phyloP scores from a whole-genome alignment of 2,888 invertebrate genomes.

The Clitarchus hookeri region DNA sequence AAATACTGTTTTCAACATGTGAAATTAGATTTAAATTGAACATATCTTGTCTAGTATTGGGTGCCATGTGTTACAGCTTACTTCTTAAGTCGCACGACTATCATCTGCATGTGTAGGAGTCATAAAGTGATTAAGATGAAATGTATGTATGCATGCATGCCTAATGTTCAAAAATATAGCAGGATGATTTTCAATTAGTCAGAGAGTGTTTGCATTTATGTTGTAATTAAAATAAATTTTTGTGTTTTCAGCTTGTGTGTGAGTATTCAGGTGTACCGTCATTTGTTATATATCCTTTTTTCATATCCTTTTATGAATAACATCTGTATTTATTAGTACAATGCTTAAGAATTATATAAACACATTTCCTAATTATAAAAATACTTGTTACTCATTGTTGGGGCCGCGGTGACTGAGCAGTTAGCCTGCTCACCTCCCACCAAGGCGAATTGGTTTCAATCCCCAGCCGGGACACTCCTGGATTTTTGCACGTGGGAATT shows the following conservation, averaged over 20 bases:
- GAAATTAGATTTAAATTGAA: too few species aligned
- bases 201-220: neutral
- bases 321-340: neutral
- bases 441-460: too few species aligned
- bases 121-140: neutral
- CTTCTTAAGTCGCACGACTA: too few species aligned
- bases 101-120: neutral
- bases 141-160: neutral
- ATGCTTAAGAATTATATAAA: neutral
- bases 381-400: too few species aligned
- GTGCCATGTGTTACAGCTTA: too few species aligned
- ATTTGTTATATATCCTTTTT: neutral
- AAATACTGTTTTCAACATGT: too few species aligned
- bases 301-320: neutral
- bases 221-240: constrained; percentile 17
- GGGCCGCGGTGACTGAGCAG: too few species aligned
- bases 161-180: neutral
- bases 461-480: too few species aligned
- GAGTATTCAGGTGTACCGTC: constrained; percentile 8
- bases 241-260: constrained; percentile 26
- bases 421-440: too few species aligned
- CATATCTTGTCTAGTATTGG: too few species aligned
- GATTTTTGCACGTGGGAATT: too few species aligned
- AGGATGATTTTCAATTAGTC: neutral
- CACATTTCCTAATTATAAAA: too few species aligned